Base-by-base conservation (phyloP, 1,140 invertebrate genomes). In the Drosophila ercepeae region DNA sequence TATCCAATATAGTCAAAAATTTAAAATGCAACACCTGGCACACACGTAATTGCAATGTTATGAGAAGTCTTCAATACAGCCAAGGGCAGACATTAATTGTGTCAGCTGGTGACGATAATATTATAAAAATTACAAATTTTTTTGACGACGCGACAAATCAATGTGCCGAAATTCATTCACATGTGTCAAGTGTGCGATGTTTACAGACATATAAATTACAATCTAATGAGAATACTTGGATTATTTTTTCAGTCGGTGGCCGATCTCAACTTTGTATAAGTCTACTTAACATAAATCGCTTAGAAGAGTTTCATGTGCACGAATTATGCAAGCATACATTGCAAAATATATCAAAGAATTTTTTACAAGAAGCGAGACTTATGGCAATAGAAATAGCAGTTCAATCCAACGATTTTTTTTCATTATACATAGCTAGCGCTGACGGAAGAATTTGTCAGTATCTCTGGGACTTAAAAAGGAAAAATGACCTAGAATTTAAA, bases 41-140 rank as follows among this genome's bases (percentile, higher is more conserved):
- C 34, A 59, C 48, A 0, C 54, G 68, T 0, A 70, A 65, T 16
- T 91, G 90, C 57, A 91, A 91, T 44, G 42, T 69, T 2, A 23
- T 90, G 7, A 21, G 61, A 18, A 39, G 84, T 3, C 16, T 88
- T 3, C 18, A 32, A 3, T 1, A 29, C 1, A 44, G n/a, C 2
- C n/a, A 27, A 13, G 6, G 3, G 1, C 8, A 19, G 0, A 19
- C 52, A 4, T 57, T 61, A 14, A 36, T 89, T 11, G 19, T 90
- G 11, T 90, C 90, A 0, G 83, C 77, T n/a, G 86, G 90, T 0
- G 90, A 91, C 59, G 90, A 91, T 57, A 91, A 91, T 69, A 36
- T 78, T 4, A 76, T 91, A 23, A 91, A 91, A 58, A 46, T 91
- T 4, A 64, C 54, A 13, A 57, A 29, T 11, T 25, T 70, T 19